These are phyloP conservation scores for Tenthredo scrophulariae DNA, from an alignment of 2,888 invertebrate species.

Conservation along the genomic window DNA sequence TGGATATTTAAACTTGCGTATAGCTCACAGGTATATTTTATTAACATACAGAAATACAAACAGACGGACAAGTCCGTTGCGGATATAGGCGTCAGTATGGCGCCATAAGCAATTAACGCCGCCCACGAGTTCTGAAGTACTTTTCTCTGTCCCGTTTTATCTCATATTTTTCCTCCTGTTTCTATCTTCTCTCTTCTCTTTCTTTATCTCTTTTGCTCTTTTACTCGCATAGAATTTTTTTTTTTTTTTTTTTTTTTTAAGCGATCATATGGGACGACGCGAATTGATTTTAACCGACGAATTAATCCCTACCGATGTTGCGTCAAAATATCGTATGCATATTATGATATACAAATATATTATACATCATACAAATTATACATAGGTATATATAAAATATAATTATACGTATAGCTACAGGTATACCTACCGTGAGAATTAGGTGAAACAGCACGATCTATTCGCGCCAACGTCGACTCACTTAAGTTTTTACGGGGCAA, in stretches of 20 bases:
- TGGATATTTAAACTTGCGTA: no score
- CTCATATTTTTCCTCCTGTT: neutral
- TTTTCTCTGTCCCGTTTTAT: conserved; percentile 15
- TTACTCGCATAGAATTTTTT: neutral
- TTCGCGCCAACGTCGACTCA: no score
- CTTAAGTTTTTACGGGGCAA: no score
- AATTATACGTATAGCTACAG: no score
- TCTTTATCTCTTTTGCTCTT: neutral
- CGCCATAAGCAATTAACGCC: conserved; percentile 49
- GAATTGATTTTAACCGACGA: conserved; percentile 25
- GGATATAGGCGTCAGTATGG: conserved; percentile 39
- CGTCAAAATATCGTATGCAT: neutral
- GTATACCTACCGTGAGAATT: no score
- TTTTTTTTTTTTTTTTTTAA: neutral
- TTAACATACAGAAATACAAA: neutral
- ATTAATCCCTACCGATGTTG: neutral
- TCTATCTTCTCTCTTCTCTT: neutral
- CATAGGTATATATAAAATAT: no score
- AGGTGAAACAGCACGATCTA: no score
- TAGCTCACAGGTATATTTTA: no score
- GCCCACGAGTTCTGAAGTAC: conserved; percentile 48
- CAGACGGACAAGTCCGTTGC: conserved; percentile 17
- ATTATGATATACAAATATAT: no score
- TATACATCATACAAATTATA: no score
- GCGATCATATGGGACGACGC: neutral